These are phyloP conservation scores for Pangasius djambal DNA, from an alignment of 2,797 vertebrate species.

Conservation along the genomic window DNA sequence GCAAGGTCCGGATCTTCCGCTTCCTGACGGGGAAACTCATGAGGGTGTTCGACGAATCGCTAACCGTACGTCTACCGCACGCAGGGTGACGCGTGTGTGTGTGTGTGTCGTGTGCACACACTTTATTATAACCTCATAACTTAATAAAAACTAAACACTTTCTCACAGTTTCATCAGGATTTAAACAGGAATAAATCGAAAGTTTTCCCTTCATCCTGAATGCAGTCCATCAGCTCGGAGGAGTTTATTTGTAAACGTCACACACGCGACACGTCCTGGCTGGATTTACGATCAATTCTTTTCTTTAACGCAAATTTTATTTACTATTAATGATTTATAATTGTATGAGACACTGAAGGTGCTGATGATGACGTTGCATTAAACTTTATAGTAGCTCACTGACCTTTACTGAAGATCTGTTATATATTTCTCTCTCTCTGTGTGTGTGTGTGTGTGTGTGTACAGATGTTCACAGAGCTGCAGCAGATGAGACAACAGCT, in stretches of 20 bases:
- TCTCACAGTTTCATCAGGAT: background rate
- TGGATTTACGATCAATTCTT: no score
- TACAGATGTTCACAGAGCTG: constrained; percentile 97
- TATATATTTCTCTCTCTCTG: background rate
- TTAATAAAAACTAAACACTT: no score
- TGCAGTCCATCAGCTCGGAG: no score
- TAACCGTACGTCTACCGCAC: constrained; percentile 79
- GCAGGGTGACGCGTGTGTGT: background rate
- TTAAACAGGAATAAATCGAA: no score
- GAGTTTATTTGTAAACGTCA: no score
- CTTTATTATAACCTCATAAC: background rate
- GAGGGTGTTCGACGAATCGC: constrained; percentile 95
- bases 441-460: background rate
- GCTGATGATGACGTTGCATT: no score
- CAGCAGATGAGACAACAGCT: constrained; percentile 98
- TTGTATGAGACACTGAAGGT: no score
- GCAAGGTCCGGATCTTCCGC: constrained; percentile 96
- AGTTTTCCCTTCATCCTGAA: no score
- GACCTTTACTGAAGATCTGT: background rate
- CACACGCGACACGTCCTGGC: no score
- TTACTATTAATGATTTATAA: no score
- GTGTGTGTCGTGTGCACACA: background rate
- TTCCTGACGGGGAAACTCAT: constrained; percentile 95
- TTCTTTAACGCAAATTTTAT: no score
- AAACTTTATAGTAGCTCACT: background rate